Conservation (phyloP, 2,113 vertebrate genomes). For the Lophotis ruficrista region DNA sequence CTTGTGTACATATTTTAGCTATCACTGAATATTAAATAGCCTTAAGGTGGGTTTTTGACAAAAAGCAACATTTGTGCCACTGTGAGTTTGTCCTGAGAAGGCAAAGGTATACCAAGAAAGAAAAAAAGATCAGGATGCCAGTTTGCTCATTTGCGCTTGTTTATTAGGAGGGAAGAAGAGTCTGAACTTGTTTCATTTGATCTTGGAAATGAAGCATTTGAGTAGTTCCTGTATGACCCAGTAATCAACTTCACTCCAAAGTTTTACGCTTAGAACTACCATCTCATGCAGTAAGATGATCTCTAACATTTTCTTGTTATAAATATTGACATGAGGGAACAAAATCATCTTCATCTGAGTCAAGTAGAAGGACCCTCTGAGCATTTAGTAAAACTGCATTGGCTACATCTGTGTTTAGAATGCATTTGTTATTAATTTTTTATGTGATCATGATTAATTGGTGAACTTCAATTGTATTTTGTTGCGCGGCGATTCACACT, state of each 20-base stretch:
- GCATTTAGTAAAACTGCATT: background rate
- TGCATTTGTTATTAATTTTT: background rate
- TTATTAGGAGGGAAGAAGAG: background rate
- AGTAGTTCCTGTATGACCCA: background rate
- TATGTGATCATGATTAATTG: background rate
- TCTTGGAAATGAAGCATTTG: background rate
- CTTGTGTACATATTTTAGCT: background rate
- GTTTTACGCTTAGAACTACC: background rate
- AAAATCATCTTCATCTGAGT: background rate
- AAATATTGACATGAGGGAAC: background rate
- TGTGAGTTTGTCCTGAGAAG: background rate
- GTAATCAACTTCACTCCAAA: background rate
- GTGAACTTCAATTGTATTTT: background rate
- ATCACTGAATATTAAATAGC: background rate
- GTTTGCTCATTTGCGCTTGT: background rate
- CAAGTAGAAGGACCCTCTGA: background rate
- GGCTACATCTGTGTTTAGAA: background rate
- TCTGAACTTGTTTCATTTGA: background rate
- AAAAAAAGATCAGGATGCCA: background rate
- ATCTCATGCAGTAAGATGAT: background rate
- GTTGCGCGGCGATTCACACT: rapidly evolving
- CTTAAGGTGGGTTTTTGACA: background rate
- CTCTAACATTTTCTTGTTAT: background rate
- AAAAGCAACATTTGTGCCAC: background rate
- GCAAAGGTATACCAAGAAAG: background rate